These are phyloP conservation scores for Tridacna gigas DNA, from an alignment of 2,888 invertebrate genomes.

Conservation along the genomic window DNA sequence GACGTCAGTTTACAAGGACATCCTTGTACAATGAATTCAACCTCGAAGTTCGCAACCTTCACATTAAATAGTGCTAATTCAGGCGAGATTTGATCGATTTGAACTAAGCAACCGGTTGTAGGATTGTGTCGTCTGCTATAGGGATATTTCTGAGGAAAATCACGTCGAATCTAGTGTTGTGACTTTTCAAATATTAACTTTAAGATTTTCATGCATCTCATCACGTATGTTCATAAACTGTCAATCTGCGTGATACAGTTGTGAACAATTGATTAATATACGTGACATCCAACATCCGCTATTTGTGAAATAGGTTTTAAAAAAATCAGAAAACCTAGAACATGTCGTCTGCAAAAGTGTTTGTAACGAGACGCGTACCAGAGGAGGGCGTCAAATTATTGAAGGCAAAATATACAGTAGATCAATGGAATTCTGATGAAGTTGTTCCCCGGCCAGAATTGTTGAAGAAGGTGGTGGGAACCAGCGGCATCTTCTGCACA, in stretches of 20 bases:
- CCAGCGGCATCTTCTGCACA: slow-evolving; percentile 91
- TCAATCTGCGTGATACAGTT: no score
- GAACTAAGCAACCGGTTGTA: no score
- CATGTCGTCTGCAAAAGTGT: slow-evolving; percentile 67
- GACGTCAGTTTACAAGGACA: neutral
- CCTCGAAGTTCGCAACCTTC: slow-evolving; percentile 17
- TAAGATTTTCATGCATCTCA: no score
- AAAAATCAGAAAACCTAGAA: neutral
- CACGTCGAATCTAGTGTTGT: no score
- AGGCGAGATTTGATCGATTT: no score
- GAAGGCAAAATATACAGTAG: slow-evolving; percentile 69
- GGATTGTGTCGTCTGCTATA: no score
- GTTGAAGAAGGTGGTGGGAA: slow-evolving; percentile 89
- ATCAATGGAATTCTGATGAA: slow-evolving; percentile 78
- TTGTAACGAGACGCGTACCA: slow-evolving; percentile 80
- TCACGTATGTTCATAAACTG: no score
- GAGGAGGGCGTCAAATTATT: slow-evolving; percentile 73
- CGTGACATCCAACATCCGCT: no score
- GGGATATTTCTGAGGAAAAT: no score
- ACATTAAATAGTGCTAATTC: neutral
- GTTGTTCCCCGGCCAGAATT: slow-evolving; percentile 87
- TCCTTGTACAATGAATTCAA: slow-evolving; percentile 13
- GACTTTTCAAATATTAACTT: no score
- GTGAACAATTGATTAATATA: no score
- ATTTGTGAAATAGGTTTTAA: no score